Base-by-base conservation (phyloP, 2,113 vertebrate species). In the Phrynosoma blainvillii region DNA sequence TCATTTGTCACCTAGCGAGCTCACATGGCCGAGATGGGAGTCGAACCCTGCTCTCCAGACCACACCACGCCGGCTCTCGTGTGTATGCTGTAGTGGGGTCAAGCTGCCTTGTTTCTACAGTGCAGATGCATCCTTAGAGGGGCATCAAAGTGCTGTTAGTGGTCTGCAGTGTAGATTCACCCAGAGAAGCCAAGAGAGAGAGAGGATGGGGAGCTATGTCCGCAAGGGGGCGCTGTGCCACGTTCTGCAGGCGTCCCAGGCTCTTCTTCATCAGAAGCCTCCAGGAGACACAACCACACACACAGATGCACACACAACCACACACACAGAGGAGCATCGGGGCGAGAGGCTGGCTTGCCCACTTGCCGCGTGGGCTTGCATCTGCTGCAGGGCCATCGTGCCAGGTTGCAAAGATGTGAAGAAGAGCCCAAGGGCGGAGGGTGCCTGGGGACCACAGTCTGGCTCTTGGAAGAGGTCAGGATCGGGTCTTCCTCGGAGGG, bases 381-480 rank as follows among this genome's bases (percentile, higher is more conserved):
- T 20, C 8, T 54, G 78, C 86, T 76, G 87, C 3, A 83, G n/a
- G 14, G 91, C 78, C 76, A 6, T 71, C 36, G 88, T 21, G 52
- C 23, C 25, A 91, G n/a, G 87, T 68, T 68, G 10, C 14, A 84
- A 87, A 68, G 9, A 88, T 42, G 27, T 91, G 90, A 86, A 77
- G 54, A 47, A 52, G 59, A 30, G 12, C 0, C 21, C 23, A 40
- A 80, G 16, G 3, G 85, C 20, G 13, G 16, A 23, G 70, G 76
- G 36, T 4, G 20, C 8, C 62, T 23, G 18, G 73, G 13, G 73
- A 23, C 52, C 13, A 36, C 83, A 54, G 25, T 12, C 27, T 85
- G 5, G 66, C 18, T 52, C 76, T 59, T 52, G 36, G 59, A 82
- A 66, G 65, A 73, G 59, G n/a, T 47, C 82, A 42, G 14, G 32